Base-by-base conservation (phyloP, 2,888 invertebrate genomes). In the Lypha dubia region DNA sequence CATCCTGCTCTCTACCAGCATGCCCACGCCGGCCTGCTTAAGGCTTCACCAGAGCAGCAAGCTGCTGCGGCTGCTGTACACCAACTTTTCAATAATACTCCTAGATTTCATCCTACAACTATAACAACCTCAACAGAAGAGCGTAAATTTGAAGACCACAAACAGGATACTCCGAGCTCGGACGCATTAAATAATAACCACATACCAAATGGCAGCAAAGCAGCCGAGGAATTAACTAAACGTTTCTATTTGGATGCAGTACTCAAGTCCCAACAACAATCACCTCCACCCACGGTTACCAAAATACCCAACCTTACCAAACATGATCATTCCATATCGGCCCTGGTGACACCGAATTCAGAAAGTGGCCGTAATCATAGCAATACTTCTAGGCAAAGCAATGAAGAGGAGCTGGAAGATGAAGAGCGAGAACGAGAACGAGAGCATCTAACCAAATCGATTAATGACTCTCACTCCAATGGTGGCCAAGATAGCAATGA, bases 231-330 rank as follows among this genome's bases (percentile, higher is more conserved):
- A 20, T 93, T 94, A 83, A 95, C 95, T 15, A 96, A 96, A 89
- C 93, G 96, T 79, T 95, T 95, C 91, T 96, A 95, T 89, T 91
- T 96, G 83, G 96, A 96, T 88, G 96, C 95, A 15, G 95, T 96
- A 58, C 90, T 96, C 65, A 95, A 96, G 88, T 95, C 95, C 35
- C 96, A 90, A 87, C 85, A 90, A 86, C 79, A 88, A 86, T 51
- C 79, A n/a, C 79, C 79, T 1, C 75, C 85, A 0, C 90, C 90
- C 4, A 53, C 87, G 74, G 87, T 88, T 17, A 90, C 90, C 0
- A 90, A 89, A 76, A 77, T 89, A 81, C 89, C 88, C 11, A 87
- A 87, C 63, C 83, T 84, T 56, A 88, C 86, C 82, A 90, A 89
- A 77, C 90, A 90, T 86, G 90, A 90, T 74, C 89, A 90, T 79